These are phyloP conservation scores for Hypocryptadius cinnamomeus DNA, from an alignment of 2,113 vertebrate species.

Conservation along the genomic window DNA sequence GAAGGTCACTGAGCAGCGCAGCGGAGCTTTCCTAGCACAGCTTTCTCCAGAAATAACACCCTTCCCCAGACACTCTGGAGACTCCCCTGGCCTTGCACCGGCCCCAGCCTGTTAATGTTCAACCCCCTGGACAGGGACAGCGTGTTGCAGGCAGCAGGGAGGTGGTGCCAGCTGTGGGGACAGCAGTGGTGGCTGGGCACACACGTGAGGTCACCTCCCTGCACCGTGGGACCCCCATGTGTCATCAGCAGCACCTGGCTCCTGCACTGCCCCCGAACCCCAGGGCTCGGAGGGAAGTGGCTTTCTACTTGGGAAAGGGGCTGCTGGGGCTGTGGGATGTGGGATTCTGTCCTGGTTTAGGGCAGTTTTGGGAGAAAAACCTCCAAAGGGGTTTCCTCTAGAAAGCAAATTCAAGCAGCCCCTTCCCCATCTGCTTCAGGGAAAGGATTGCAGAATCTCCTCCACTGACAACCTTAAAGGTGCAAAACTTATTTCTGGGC, in stretches of 20 bases:
- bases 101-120: neutral
- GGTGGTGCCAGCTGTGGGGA: neutral
- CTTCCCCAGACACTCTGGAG: neutral
- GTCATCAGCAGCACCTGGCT: accelerated
- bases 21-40: neutral
- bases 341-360: neutral
- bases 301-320: neutral
- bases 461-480: neutral
- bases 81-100: neutral
- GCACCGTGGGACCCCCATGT: accelerated
- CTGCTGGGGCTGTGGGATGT: neutral
- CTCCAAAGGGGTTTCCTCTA: neutral
- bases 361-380: neutral
- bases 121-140: neutral
- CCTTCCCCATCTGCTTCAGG: neutral
- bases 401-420: neutral
- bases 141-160: neutral
- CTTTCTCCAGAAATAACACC: neutral
- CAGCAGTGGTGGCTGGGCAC: neutral
- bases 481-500: neutral
- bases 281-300: accelerated
- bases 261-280: neutral
- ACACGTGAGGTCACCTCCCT: neutral
- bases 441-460: neutral
- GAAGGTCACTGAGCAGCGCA: neutral